Evolutionary conservation across 2,113 vertebrate genomes (phyloP).

Genomic region (Oxyruncus cristatus): DNA sequence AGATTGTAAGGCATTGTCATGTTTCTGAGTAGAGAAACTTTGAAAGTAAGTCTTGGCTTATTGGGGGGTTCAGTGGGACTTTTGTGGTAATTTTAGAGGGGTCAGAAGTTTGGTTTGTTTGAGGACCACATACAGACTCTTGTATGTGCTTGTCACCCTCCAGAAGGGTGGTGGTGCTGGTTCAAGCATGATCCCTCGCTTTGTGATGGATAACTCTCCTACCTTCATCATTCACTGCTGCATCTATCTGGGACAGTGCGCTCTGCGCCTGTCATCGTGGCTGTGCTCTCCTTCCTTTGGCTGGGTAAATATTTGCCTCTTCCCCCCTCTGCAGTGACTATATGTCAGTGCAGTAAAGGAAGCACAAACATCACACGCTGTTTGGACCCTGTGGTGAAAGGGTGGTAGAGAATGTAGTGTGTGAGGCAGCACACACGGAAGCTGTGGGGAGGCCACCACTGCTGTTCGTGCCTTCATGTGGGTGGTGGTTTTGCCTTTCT

Average conservation of each 20-base stretch:
- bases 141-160: not conserved
- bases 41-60: not conserved
- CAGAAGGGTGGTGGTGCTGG: not conserved
- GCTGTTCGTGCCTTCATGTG: fast-evolving
- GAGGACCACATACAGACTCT: not conserved
- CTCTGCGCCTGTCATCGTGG: fast-evolving
- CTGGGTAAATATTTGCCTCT: not conserved
- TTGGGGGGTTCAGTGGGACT: not conserved
- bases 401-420: not conserved
- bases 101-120: not conserved
- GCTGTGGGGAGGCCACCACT: not conserved
- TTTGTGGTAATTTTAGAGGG: not conserved
- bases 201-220: not conserved
- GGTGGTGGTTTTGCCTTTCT: not conserved
- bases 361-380: not conserved
- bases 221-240: not conserved
- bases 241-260: not conserved
- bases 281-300: not conserved
- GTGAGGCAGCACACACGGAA: fast-evolving
- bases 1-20: not conserved
- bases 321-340: not conserved
- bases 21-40: not conserved
- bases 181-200: not conserved
- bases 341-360: not conserved
- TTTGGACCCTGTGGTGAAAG: not conserved